Evolutionary conservation across 2,113 vertebrate species (phyloP).

Genomic region (Nestor notabilis): DNA sequence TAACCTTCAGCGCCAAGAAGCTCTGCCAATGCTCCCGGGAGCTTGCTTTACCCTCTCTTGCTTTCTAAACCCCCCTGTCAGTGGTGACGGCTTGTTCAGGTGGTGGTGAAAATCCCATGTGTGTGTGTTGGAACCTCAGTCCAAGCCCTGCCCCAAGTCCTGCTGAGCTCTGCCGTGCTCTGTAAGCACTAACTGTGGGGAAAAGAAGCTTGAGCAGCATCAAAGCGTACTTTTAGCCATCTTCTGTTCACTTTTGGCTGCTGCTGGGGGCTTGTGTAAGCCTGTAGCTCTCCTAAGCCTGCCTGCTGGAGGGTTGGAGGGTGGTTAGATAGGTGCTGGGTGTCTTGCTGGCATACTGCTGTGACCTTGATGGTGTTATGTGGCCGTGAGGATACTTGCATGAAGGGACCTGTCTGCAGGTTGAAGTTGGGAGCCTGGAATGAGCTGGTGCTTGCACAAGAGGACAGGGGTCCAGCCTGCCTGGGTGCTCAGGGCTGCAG

Average conservation of each 20-base stretch:
- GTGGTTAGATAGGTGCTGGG: rapidly evolving
- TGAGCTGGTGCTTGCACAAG: rapidly evolving
- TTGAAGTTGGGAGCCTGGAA: background rate
- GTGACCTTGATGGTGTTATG: background rate
- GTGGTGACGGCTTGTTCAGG: rapidly evolving
- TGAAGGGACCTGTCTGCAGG: rapidly evolving
- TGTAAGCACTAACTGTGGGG: rapidly evolving
- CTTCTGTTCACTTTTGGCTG: rapidly evolving
- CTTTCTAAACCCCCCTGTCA: rapidly evolving
- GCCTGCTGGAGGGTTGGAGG: rapidly evolving
- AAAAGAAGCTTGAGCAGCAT: background rate
- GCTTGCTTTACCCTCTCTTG: background rate
- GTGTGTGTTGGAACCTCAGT: rapidly evolving
- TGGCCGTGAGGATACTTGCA: rapidly evolving
- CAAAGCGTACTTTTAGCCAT: rapidly evolving
- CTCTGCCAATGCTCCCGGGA: background rate
- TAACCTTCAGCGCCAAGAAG: background rate
- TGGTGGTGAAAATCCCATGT: rapidly evolving
- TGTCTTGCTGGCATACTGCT: background rate
- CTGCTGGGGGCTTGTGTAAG: rapidly evolving
- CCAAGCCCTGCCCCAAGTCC: rapidly evolving
- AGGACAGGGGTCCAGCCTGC: background rate
- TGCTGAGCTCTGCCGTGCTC: rapidly evolving
- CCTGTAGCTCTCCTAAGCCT: background rate
- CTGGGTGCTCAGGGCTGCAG: rapidly evolving